Evolutionary conservation across 2,797 vertebrate genomes (phyloP), one percentile per base, ranked within the genome.

Genomic region (Spheniscus humboldti): DNA sequence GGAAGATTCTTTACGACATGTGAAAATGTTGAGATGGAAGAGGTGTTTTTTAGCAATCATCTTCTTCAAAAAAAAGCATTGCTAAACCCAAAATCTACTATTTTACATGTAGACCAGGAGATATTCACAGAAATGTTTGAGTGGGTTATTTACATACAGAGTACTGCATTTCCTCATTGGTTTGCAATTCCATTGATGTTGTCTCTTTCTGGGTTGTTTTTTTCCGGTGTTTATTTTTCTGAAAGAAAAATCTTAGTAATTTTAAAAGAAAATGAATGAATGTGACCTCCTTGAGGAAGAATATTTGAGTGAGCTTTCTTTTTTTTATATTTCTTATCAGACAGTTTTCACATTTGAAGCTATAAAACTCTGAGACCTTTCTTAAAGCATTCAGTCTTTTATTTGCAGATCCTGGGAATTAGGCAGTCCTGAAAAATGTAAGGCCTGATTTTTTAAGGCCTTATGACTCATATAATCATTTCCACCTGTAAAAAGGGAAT

Each of bases 181-280:
- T 80, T 95, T 91, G 59, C 41, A 88, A 10, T 92, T 86, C 55
- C n/a, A 78, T 64, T 88, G 20, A 64, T n/a, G 10, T 84, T 89
- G 3, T 45, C 10, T 41, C 24, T 80, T 90, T 74, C 3, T 6
- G 10, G 1, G 6, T 52, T 2, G 1, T 0, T 0, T 1, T 33
- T 53, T 50, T 8, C 15, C 28, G 9, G 2, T 48, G 4, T 0
- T 45, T n/a, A 37, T 41, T 69, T 68, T 45, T 27, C 41, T 48
- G 0, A 35, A 88, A 53, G 33, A 72, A 87, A 73, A 66, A n/a
- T 37, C 9, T 18, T 67, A 16, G 4, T 10, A 87, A 75, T 89
- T 95, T 80, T n/a, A 53, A 76, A 85, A 69, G 19, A 67, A 94
- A 95, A 89, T 39, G 0, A 87, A 81, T 28, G 3, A 1, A 28